Base-by-base conservation (phyloP, 2,888 invertebrate genomes). In the Chloromyia formosa region DNA sequence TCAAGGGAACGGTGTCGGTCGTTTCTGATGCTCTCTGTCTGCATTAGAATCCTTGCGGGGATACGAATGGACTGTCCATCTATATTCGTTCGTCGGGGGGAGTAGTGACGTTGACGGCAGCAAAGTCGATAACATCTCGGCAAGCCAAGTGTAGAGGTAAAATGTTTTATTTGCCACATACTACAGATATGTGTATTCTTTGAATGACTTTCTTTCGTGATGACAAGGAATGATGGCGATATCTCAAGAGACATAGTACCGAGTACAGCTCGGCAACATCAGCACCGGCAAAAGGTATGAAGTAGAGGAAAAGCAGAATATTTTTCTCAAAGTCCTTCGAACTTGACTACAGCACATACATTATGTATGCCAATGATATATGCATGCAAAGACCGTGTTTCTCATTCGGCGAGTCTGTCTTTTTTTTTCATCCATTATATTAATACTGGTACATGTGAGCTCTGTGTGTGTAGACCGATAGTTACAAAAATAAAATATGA, bases 401-500 rank as follows among this genome's bases (percentile, higher is more conserved):
- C 27, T 35, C 7, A 7, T 7, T 35, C 27, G 27, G 7, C 27
- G 7, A 35, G 27, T 35, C 27, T 35, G 7, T 35, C 27, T 2
- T 35, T 35, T 35, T 7, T 35, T 35, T 35, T 35, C 27, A 35
- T 35, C 27, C 27, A 35, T 35, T 35, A 35, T 35, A 35, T 35
- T 35, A 35, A 35, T 35, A 35, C 27, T 7, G 27, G 2, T 49
- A n/a, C 49, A 49, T 49, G 12, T n/a, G 2, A n/a, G 3, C 49
- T 49, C 16, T n/a, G 16, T 49, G 16, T 49, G 49, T 3, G 16
- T 49, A 49, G 4, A 18, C 14, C 58, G 4, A 58, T 58, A n/a
- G 16, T 58, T n/a, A 20, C 27, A 16, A 54, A 40, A 73, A 53
- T 35, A 53, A 73, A 68, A 58, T 71, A 76, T 76, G 71, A 76